A percentile compares a stretch with the other conserved stretches of the same genome.
Conservation (phyloP, 2,797 vertebrate genomes). For the Presbytis comata region DNA sequence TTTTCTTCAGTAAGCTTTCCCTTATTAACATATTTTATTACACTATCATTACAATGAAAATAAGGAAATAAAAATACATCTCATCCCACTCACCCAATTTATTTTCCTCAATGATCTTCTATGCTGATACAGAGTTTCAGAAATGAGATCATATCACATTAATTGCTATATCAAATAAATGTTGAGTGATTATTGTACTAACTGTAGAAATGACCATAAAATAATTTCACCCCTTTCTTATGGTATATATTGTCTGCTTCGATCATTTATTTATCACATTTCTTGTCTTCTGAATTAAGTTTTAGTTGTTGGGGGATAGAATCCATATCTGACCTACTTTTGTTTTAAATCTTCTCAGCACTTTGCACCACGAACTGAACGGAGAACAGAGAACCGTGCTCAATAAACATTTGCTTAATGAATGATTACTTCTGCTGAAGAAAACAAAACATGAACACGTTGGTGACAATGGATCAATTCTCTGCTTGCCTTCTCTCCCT, state of each 20-base stretch:
- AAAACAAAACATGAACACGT: not conserved
- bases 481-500: not conserved
- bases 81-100: not conserved
- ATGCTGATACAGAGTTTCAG: not conserved
- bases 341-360: not conserved
- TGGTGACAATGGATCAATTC: not conserved
- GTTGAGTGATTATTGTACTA: not conserved
- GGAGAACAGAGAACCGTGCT: not conserved
- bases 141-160: not conserved
- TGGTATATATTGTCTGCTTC: not conserved
- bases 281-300: conserved; percentile 20
- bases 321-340: not conserved
- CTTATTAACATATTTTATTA: conserved; percentile 23
- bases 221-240: not conserved
- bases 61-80: not conserved
- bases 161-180: not conserved
- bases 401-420: not conserved
- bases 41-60: conserved; percentile 4
- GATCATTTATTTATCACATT: not conserved
- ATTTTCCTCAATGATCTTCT: not conserved
- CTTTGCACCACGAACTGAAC: not conserved
- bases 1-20: not conserved
- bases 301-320: not conserved
- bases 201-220: not conserved
- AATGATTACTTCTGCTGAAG: not conserved